A percentile compares a stretch with the other conserved stretches of the same genome.
These are phyloP conservation scores for Leptosomus discolor DNA, from an alignment of 2,113 vertebrate genomes.

Conservation along the genomic window DNA sequence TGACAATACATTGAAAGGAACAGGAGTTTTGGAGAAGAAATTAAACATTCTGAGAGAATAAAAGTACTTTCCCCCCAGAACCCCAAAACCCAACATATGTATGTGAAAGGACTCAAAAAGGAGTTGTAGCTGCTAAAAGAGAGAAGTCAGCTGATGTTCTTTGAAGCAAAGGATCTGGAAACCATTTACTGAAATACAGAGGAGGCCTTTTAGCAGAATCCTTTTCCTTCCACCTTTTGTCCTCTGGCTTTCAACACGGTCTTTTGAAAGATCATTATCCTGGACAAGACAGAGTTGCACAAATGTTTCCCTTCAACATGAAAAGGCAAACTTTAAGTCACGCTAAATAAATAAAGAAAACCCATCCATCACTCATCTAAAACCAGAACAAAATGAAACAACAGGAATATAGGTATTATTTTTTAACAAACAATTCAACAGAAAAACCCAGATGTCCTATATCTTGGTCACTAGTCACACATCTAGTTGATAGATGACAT, in stretches of 20 bases:
- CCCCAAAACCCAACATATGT: accelerated
- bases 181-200: neutral
- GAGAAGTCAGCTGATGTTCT: neutral
- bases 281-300: neutral
- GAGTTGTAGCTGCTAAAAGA: neutral
- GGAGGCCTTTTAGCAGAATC: neutral
- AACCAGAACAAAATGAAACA: neutral
- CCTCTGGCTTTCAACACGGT: neutral
- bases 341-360: neutral
- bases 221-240: neutral
- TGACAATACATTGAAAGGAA: neutral
- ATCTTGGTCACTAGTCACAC: neutral
- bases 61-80: neutral
- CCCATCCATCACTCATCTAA: neutral
- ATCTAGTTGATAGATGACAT: neutral
- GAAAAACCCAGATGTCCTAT: neutral
- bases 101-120: neutral
- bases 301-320: neutral
- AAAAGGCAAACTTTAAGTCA: neutral
- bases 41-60: neutral
- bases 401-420: neutral
- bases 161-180: neutral
- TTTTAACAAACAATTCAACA: neutral
- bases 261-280: neutral
- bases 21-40: neutral